Base-by-base conservation (phyloP, 2,113 vertebrate genomes). In the Macroglossus sobrinus region DNA sequence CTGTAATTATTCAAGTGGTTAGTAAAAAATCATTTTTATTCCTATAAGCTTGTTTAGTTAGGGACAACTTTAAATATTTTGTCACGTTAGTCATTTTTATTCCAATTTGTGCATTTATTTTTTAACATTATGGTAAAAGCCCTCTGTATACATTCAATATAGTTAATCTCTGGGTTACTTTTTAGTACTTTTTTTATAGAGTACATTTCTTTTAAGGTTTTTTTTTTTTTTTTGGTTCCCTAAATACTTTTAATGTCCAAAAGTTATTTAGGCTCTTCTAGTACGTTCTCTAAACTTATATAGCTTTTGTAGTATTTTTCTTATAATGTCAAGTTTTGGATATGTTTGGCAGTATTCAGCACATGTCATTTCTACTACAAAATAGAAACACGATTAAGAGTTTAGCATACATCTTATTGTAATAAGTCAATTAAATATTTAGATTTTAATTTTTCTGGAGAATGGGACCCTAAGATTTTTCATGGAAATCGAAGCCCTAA, bases 1-100 rank as follows among this genome's bases (percentile, higher is more conserved):
- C 38, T 71, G 7, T 92, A 84, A 63, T 93, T 22, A 75, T 80
- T 78, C 63, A 14, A 75, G 63, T 69, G 66, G 15, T 40, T n/a
- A 69, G 7, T 89, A 30, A 84, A 87, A 79, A 82, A 63, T 84
- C 14, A 47, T 26, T 95, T 94, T 88, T 94, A 50, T 55, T 96
- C 55, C 22, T 26, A 0, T n/a, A 40, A 95, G 38, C 61, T 53
- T 81, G 30, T 92, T 79, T 66, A 68, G 64, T 79, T 66, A 68
- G 64, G 22, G 45, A 59, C 91, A 84, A 3, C 45, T 68, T 94
- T 18, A 84, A 61, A n/a, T 57, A 8, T 71, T 64, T 90, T 95
- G 76, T 75, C 8, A 35, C 4, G 30, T 78, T 59, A 33, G 63
- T 87, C 12, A 89, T 68, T 86, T 86, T 92, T 69, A 50, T 80